Conservation (phyloP, 2,797 vertebrate genomes). For the Prionace glauca region DNA sequence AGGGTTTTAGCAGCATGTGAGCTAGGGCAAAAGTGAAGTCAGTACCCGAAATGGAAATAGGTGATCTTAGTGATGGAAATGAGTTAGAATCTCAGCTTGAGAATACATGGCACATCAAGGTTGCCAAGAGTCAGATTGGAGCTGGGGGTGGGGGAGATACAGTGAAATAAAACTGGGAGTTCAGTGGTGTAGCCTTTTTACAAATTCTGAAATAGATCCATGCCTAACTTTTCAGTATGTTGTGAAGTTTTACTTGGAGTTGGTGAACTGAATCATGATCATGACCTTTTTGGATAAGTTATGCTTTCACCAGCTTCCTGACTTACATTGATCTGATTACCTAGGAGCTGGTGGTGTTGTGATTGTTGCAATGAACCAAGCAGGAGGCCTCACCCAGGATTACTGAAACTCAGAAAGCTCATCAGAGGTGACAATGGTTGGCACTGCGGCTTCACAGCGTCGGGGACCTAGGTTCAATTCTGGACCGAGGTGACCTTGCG, state of each 20-base stretch:
- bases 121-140: not conserved
- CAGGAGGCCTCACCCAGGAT: not conserved
- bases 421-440: too few species aligned
- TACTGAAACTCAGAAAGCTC: not conserved
- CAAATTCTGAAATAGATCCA: not conserved
- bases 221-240: not conserved
- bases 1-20: not conserved
- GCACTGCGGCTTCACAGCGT: too few species aligned
- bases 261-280: not conserved
- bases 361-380: not conserved
- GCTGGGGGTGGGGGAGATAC: too few species aligned
- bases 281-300: not conserved
- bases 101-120: not conserved
- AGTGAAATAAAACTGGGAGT: not conserved
- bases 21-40: not conserved
- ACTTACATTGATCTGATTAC: not conserved
- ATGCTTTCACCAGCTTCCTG: not conserved
- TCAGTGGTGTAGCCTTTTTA: not conserved
- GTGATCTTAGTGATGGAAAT: not conserved
- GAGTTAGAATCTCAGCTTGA: not conserved
- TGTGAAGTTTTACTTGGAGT: not conserved
- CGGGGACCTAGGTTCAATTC: too few species aligned
- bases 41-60: not conserved
- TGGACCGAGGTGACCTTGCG: too few species aligned
- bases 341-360: not conserved